Percentiles rank a stretch among this genome's conserved stretches.
These are phyloP conservation scores for Pipistrellus pipistrellus DNA, from an alignment of 2,797 vertebrate species.

Conservation along the genomic window DNA sequence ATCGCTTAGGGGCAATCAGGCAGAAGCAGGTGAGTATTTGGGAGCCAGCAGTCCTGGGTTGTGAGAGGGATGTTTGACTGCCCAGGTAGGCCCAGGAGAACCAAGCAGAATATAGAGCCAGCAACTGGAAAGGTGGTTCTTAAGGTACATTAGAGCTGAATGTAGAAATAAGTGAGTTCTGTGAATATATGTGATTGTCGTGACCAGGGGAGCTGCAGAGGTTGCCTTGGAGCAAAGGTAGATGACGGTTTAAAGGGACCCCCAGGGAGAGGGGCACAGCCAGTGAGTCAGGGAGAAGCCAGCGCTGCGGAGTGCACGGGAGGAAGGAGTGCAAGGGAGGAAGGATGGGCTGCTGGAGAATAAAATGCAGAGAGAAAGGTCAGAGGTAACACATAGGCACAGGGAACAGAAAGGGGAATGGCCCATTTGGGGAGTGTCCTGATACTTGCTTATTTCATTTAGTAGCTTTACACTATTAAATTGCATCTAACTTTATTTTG, in stretches of 20 bases:
- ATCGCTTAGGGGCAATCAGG: too few relatives aligned
- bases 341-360: not conserved
- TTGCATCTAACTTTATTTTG: not conserved
- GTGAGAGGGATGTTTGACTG: too few relatives aligned
- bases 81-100: not conserved
- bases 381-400: not conserved
- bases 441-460: not conserved
- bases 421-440: fast-evolving
- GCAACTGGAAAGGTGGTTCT: not conserved
- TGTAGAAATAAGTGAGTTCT: not conserved
- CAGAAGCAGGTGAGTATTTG: too few relatives aligned
- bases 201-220: not conserved
- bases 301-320: fast-evolving
- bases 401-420: not conserved
- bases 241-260: not conserved
- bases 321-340: not conserved
- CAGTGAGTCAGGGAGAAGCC: not conserved
- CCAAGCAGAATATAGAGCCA: not conserved
- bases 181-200: not conserved
- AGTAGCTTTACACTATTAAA: not conserved
- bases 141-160: not conserved
- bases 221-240: not conserved
- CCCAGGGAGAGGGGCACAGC: not conserved
- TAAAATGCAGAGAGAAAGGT: not conserved
- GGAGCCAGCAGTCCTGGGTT: too few relatives aligned